Evolutionary conservation across 1,140 invertebrate species (phyloP).

Genomic region (Hycleus cichorii): DNA sequence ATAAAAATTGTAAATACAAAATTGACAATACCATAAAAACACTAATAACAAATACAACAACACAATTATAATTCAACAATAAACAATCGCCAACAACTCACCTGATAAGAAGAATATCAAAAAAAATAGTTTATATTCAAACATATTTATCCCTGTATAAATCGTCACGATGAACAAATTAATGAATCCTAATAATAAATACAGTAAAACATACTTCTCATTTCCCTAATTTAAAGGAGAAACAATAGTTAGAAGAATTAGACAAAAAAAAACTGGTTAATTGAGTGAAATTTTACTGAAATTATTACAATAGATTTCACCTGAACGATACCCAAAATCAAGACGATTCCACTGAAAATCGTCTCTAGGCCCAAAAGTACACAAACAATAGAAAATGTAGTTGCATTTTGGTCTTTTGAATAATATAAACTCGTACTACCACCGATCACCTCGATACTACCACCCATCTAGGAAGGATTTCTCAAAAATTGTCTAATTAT

Average conservation of each 20-base stretch:
- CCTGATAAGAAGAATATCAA: conserved; percentile 6
- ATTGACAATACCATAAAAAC: conserved; percentile 17
- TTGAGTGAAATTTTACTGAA: neutral
- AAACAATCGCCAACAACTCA: neutral
- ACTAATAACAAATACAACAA: conserved; percentile 6
- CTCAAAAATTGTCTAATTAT: too few species aligned
- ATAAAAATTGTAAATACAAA: conserved; percentile 19
- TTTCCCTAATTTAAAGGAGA: conserved; percentile 8
- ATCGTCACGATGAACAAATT: conserved; percentile 19
- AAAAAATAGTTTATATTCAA: conserved; percentile 13
- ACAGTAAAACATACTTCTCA: conserved; percentile 18
- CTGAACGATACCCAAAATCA: neutral
- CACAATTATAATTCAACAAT: neutral
- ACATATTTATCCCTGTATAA: conserved; percentile 17
- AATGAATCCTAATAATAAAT: conserved; percentile 18
- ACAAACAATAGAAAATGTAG: neutral
- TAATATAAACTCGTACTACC: too few species aligned
- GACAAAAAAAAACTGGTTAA: neutral
- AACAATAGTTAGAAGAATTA: too few species aligned
- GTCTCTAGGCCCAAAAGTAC: neutral
- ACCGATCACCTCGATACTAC: too few species aligned
- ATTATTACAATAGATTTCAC: neutral
- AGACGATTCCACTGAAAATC: neutral
- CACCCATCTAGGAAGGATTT: too few species aligned
- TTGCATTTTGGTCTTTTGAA: too few species aligned